A percentile compares a stretch with the other conserved stretches of the same genome.
Conservation (phyloP, 2,113 vertebrate genomes). For the Bothrops jararaca region DNA sequence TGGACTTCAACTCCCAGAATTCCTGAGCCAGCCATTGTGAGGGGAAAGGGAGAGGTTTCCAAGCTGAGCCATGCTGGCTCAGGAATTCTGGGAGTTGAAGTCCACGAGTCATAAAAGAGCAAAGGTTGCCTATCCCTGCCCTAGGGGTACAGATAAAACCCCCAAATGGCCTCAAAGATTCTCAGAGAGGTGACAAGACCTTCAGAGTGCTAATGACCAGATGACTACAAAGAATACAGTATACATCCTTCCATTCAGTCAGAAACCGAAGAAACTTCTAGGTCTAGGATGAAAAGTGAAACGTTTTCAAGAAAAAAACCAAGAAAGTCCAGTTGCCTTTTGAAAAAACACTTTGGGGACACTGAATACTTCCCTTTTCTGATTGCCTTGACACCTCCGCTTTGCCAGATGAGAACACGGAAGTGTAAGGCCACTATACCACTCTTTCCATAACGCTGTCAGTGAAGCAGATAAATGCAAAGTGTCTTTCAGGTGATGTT, state of each 20-base stretch:
- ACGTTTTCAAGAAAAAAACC: background rate
- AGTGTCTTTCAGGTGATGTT: background rate
- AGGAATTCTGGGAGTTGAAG: too few relatives aligned
- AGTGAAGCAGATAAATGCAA: background rate
- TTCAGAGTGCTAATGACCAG: too few relatives aligned
- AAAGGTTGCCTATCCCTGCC: too few relatives aligned
- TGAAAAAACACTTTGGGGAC: background rate
- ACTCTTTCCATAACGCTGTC: background rate
- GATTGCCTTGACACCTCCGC: background rate
- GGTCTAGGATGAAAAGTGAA: background rate
- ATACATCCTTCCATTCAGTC: background rate
- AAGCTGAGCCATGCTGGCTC: too few relatives aligned
- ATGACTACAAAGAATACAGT: too few relatives aligned
- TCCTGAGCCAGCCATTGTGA: too few relatives aligned
- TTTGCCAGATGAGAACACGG: background rate
- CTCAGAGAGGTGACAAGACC: background rate
- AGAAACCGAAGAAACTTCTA: background rate
- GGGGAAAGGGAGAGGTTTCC: too few relatives aligned
- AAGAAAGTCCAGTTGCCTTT: background rate
- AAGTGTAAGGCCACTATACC: background rate
- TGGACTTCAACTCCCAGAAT: too few relatives aligned
- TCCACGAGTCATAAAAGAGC: too few relatives aligned
- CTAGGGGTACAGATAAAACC: background rate
- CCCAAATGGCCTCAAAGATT: background rate
- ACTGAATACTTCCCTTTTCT: background rate